Base-by-base conservation (phyloP, 2,797 vertebrate species). In the Sorex maritimensis region DNA sequence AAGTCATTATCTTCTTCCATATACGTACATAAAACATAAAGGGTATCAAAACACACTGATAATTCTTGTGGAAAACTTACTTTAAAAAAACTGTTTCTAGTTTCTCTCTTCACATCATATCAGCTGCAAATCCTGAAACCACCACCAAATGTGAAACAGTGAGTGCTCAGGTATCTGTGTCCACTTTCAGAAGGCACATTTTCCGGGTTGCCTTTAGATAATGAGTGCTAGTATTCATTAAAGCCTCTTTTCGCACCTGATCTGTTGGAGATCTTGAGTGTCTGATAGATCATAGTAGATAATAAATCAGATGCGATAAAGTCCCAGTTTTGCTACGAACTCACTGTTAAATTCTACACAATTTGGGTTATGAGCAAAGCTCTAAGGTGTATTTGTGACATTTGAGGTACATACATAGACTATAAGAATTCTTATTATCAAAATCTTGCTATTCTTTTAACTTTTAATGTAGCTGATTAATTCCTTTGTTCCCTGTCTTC, bases 11-110 rank as follows among this genome's bases (percentile, higher is more conserved):
- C 58, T 61, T 61, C 7, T 7, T 19, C 15, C 21, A 4, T 17
- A 55, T 61, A 7, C 21, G 23, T 61, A 61, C 19, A 61, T 61
- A 61, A 2, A 21, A 61, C 10, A 6, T 61, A 58, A 28, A 73
- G 58, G 34, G 21, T 80, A 23, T 81, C 75, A 44, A 81, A 78
- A 77, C 52, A 14, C 12, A 17, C 46, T 30, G 3, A 61, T 69
- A 26, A 34, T 82, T 89, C 28, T 79, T 28, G 34, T 30, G 82
- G 30, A n/a, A 79, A 69, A 17, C 68, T 82, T 87, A 19, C 7
- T 55, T 72, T 68, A n/a, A 19, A 17, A 0, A 41, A 1, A 30
- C 24, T 34, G 0, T 82, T 82, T 69, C 46, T 21, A 44, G 23
- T 55, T 68, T 87, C 28, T 65, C 9, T 73, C 15, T 38, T 2